These are phyloP conservation scores for Macaca nemestrina DNA, from an alignment of 2,113 vertebrate species.

Conservation along the genomic window DNA sequence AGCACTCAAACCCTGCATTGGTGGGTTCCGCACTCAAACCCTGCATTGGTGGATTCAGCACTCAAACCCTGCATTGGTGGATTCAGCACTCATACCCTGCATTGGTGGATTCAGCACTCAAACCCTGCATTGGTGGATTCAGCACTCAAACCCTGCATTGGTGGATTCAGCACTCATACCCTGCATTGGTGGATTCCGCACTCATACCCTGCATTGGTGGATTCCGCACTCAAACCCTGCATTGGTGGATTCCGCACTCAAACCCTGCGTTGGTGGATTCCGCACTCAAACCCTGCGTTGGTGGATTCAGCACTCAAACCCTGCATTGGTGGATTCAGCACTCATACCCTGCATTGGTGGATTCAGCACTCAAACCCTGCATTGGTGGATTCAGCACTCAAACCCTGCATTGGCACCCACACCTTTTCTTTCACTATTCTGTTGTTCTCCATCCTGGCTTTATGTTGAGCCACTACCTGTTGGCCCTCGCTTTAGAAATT, in stretches of 20 bases:
- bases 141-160: accelerated
- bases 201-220: too few species aligned
- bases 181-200: too few species aligned
- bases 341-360: background rate
- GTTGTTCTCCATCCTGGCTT: background rate
- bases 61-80: too few species aligned
- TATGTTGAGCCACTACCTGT: background rate
- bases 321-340: background rate
- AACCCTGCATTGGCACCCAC: background rate
- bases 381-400: background rate
- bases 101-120: too few species aligned
- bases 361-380: background rate
- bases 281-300: background rate
- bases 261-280: background rate
- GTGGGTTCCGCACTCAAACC: too few species aligned
- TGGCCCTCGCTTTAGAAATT: background rate
- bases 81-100: accelerated
- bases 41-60: too few species aligned
- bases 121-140: too few species aligned
- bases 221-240: accelerated
- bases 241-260: too few species aligned
- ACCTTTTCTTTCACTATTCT: background rate
- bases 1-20: background rate
- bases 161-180: too few species aligned
- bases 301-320: background rate